phyloP scores from a whole-genome alignment of 2,113 vertebrate species.

The Trematocara nigrifrons region DNA sequence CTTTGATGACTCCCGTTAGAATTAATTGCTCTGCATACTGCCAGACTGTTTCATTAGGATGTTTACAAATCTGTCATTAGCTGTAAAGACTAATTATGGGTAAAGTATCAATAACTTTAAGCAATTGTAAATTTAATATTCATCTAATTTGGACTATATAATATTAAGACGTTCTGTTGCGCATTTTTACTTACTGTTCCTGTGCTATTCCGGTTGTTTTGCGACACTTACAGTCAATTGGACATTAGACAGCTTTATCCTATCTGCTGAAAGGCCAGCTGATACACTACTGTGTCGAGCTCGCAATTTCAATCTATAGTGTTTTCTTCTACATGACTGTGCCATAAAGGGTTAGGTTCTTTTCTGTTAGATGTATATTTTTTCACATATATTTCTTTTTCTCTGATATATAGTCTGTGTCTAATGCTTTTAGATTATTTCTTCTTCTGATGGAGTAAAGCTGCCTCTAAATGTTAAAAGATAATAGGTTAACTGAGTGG shows the following conservation, averaged over 20 bases:
- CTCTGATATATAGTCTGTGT: not conserved
- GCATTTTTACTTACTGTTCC: not conserved
- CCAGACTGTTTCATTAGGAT: not conserved
- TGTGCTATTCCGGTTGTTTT: not conserved
- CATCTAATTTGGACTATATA: not conserved
- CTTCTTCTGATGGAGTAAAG: not conserved
- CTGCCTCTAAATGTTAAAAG: not conserved
- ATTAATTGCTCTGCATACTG: not conserved
- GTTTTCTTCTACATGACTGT: not conserved
- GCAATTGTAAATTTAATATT: not conserved
- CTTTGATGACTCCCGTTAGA: not conserved
- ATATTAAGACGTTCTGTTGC: not conserved
- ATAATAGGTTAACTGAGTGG: slow-evolving; percentile 30
- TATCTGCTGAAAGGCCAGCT: not conserved
- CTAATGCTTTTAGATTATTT: not conserved
- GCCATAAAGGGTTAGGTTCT: not conserved
- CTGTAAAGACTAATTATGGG: not conserved
- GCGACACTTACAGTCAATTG: not conserved
- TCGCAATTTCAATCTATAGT: not conserved
- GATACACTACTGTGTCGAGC: not conserved
- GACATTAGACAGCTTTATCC: not conserved
- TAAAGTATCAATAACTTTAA: not conserved
- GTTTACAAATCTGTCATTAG: not conserved
- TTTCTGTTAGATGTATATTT: not conserved
- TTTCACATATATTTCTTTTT: not conserved